Evolutionary conservation across 2,113 vertebrate species (phyloP), one percentile per base, ranked within the genome.

Genomic region (Corydoras maculifer): DNA sequence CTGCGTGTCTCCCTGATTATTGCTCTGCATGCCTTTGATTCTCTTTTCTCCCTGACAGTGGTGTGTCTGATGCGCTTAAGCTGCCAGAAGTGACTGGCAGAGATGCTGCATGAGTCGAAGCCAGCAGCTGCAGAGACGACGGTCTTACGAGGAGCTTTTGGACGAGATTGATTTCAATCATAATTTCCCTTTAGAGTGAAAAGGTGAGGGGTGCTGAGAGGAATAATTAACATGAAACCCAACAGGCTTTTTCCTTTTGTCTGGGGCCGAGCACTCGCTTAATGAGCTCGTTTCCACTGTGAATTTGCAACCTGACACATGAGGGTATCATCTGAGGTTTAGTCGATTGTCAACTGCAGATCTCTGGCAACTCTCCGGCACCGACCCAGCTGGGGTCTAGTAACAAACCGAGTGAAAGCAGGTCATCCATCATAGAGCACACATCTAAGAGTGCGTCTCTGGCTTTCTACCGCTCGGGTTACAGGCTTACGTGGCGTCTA

Each of bases 311-410:
- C 10, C 65, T 58, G 65, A 58, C 65, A 57, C 12, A 57, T 30
- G 53, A 14, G 61, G 59, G 30, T 12, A 65, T 49, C 51, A 69
- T 30, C 50, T 7, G 60, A 29, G 30, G 43, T 43, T 63, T 63
- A 30, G 68, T 68, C 68, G 58, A 68, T 55, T 49, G 35, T 70
- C 31, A 57, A 69, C 71, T 67, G 71, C 75, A 51, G 1, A 43
- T 64, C 87, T 70, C 86, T 84, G 82, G 81, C 84, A 84, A 85
- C 84, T 50, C 86, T 88, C 83, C 87, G 85, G 86, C 89, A 89
- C 87, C 89, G 88, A 89, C 89, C 35, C 35, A 43, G 35, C 35
- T 43, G 35, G 35, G 35, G 35, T 43, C 35, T 43, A 43, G 35
- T 43, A 43, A 43, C 35, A 43, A 43, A 43, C 35, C 35, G 35